phyloP scores from a whole-genome alignment of 1,140 invertebrate genomes.

The Lordiphosa clarofinis region DNA sequence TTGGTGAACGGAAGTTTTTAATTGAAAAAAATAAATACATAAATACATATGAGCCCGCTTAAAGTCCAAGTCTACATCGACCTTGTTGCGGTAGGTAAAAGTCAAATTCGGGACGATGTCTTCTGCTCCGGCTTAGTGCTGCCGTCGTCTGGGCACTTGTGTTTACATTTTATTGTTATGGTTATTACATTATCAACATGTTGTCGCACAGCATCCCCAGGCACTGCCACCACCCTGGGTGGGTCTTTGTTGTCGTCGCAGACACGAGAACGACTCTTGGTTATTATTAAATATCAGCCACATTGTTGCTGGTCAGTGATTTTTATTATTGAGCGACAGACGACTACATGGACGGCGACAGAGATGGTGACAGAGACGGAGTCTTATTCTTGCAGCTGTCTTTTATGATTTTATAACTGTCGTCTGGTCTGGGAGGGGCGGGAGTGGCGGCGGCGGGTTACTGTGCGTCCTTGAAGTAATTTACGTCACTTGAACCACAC shows the following conservation, averaged over 20 bases:
- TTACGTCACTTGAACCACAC: conserved; percentile 47
- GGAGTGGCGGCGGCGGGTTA: conserved; percentile 27
- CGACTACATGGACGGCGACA: conserved; percentile 3
- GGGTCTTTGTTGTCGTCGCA: conserved; percentile 8
- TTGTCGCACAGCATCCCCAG: conserved; percentile 28
- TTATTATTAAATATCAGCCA: conserved; percentile 67
- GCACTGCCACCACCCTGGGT: conserved; percentile 2
- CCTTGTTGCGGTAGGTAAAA: conserved; percentile 52
- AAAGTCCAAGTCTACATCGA: conserved; percentile 20
- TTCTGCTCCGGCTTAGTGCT: not conserved
- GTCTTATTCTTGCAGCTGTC: conserved; percentile 19
- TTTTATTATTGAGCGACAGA: conserved; percentile 41
- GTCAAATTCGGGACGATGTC: conserved; percentile 21
- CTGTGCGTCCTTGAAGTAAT: conserved; percentile 71
- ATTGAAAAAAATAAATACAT: conserved; percentile 29
- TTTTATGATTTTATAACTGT: conserved; percentile 54
- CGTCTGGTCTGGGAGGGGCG: conserved; percentile 14
- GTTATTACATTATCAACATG: conserved; percentile 47
- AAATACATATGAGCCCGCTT: not conserved
- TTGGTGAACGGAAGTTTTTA: conserved; percentile 60
- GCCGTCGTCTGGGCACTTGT: conserved; percentile 13
- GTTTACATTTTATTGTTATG: conserved; percentile 39
- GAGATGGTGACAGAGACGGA: conserved; percentile 1
- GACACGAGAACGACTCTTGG: conserved; percentile 32
- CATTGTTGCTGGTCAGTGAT: conserved; percentile 72